A percentile compares a stretch with the other conserved stretches of the same genome.
These are phyloP conservation scores for Heteromurus nitidus DNA, from an alignment of 2,888 invertebrate species.

Conservation along the genomic window DNA sequence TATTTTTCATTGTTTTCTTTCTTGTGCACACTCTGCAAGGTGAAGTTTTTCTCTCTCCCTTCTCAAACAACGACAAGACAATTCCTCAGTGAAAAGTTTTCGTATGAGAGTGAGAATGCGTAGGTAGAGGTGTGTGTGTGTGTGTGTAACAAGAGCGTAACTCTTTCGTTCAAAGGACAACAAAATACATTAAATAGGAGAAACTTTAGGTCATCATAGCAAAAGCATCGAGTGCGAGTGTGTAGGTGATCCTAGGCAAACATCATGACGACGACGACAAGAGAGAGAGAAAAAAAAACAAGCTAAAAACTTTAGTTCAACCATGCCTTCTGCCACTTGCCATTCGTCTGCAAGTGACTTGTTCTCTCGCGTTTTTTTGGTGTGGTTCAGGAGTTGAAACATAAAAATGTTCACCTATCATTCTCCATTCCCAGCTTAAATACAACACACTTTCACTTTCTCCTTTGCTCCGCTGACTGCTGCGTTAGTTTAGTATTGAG, in stretches of 20 bases:
- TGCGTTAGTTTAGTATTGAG: no score
- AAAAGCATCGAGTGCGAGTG: background rate
- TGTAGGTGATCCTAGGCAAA: conserved; percentile 25
- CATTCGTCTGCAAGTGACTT: conserved; percentile 22
- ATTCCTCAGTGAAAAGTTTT: no score
- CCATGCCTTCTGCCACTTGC: conserved; percentile 5
- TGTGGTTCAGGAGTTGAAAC: background rate
- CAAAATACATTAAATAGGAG: conserved; percentile 9
- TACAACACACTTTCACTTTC: conserved; percentile 1
- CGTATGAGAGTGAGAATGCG: background rate
- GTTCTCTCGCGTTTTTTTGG: background rate
- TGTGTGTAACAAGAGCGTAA: background rate
- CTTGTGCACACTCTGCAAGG: no score
- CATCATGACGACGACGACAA: background rate
- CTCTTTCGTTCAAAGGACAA: conserved; percentile 1
- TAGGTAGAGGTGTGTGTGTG: background rate
- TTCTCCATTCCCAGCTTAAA: background rate
- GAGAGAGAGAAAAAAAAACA: background rate
- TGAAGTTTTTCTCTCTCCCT: no score
- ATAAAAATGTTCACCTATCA: background rate
- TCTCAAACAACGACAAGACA: no score
- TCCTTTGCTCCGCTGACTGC: no score
- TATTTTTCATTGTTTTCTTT: conserved; percentile 39
- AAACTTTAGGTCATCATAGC: conserved; percentile 15
- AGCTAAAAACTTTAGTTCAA: background rate